Evolutionary conservation across 2,797 vertebrate species (phyloP), one percentile per base, ranked within the genome.

Genomic region (Phoebastria nigripes): DNA sequence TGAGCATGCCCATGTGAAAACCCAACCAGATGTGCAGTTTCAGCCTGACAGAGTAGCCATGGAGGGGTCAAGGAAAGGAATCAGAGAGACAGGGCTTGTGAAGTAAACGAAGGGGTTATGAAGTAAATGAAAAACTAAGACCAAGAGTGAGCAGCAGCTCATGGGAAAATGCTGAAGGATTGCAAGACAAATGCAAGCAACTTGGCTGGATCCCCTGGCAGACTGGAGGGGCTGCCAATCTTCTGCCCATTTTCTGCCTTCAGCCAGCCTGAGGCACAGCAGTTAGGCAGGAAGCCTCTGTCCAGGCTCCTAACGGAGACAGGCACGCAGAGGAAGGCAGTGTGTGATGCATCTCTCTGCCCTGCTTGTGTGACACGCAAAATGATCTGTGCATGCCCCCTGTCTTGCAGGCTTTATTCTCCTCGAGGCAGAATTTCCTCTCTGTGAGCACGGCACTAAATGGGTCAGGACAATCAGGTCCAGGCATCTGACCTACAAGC

Each of bases 291-390:
- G 31, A 63, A 17, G 16, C 7, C 49, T 9, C 66, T 15, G 29
- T 2, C 17, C n/a, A 9, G 52, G 66, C 67, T 84, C n/a, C 20
- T 15, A 7, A 16, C 0, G 11, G 44, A 8, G 28, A 26, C 12
- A 5, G 24, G 47, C 22, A 15, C 1, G 3, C n/a, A 22, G 42
- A 33, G 35, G 29, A 44, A 31, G 11, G 54, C 25, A 5, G 66
- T 2, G n/a, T 4, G 1, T 2, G 24, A 51, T 9, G 46, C 15
- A 15, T 5, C 39, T 13, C 86, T 18, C 46, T 42, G 67, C 47
- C 61, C 54, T 5, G 37, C 44, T 18, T 6, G 14, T 24, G 72
- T 3, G 44, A 25, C 4, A 44, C 6, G 6, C 16, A 12, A 3
- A 39, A 21, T 1, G 15, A 52, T 2, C 69, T 11, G 14, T 3